Evolutionary conservation across 1,140 invertebrate genomes (phyloP).

Genomic region (Lysiphlebus fabarum): DNA sequence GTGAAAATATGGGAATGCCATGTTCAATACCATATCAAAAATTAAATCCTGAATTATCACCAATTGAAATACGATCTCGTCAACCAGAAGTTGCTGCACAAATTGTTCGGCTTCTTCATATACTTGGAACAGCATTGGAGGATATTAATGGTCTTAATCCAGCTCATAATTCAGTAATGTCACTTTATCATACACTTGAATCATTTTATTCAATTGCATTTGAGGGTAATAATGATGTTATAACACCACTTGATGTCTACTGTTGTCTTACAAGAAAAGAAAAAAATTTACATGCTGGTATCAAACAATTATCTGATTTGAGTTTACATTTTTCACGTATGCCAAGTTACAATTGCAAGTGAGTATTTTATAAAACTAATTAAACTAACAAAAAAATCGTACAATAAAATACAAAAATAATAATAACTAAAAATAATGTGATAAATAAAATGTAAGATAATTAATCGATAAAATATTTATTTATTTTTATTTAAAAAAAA

Average conservation of each 20-base stretch:
- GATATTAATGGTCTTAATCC: constrained; percentile 26
- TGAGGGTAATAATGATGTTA: background rate
- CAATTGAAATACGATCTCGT: constrained; percentile 27
- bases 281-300: constrained; percentile 33
- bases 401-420: too few species aligned
- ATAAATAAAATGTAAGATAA: too few species aligned
- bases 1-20: constrained; percentile 30
- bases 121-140: constrained; percentile 33
- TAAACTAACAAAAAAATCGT: too few species aligned
- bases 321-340: constrained; percentile 39
- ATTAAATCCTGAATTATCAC: constrained; percentile 20
- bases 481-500: too few species aligned
- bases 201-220: constrained; percentile 31
- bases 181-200: constrained; percentile 34
- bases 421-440: too few species aligned
- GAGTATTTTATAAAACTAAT: too few species aligned
- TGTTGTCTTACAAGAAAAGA: constrained; percentile 42
- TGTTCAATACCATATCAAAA: constrained; percentile 31
- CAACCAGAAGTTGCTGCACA: constrained; percentile 35
- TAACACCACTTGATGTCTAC: constrained; percentile 40
- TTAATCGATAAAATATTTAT: too few species aligned
- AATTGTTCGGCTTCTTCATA: constrained; percentile 36
- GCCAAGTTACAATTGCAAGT: constrained; percentile 24
- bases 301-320: constrained; percentile 44
- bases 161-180: constrained; percentile 31